These are phyloP conservation scores for Halisarca cf. caerulea DNA, from an alignment of 37 sponge, comb jelly and placozoan species.

Conservation along the genomic window DNA sequence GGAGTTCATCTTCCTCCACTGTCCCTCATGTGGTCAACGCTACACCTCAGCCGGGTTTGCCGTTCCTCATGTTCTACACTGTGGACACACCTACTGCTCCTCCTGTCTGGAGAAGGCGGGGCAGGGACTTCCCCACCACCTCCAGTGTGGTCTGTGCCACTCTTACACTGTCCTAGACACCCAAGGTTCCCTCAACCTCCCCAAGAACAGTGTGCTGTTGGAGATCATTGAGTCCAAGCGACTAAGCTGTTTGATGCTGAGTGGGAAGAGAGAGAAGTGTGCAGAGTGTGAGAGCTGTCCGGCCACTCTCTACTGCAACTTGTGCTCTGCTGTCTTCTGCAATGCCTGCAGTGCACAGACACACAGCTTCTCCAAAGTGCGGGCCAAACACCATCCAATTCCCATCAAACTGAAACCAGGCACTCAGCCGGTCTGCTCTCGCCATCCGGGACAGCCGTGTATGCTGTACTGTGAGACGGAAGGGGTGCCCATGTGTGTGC, in stretches of 20 bases:
- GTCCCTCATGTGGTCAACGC: constrained; percentile 18
- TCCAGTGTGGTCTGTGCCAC: constrained; percentile 62
- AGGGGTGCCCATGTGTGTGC: constrained; percentile 77
- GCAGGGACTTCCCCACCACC: constrained; percentile 42
- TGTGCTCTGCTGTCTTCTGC: constrained; percentile 75
- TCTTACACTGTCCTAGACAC: constrained; percentile 60
- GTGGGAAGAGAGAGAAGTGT: constrained; percentile 59
- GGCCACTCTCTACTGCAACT: constrained; percentile 70
- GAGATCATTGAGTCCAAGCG: constrained; percentile 61
- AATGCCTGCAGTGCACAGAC: constrained; percentile 59
- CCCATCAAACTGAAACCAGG: constrained; percentile 69
- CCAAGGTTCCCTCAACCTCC: constrained; percentile 33
- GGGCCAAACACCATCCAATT: constrained; percentile 69
- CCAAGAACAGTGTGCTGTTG: constrained; percentile 60
- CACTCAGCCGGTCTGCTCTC: constrained; percentile 70
- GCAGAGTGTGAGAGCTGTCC: constrained; percentile 66
- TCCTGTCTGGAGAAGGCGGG: constrained; percentile 60
- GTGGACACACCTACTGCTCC: constrained; percentile 81
- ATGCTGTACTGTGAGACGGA: constrained; percentile 87
- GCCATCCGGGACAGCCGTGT: constrained; percentile 81
- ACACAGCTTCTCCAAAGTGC: constrained; percentile 62
- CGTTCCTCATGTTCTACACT: constrained; percentile 64
- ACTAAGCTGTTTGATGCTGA: constrained; percentile 27
- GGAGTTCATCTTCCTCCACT: constrained; percentile 21
- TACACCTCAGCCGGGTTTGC: constrained; percentile 15